Evolutionary conservation across 2,888 invertebrate genomes (phyloP), one percentile per base, ranked within the genome.

Genomic region (Cantharis rufa): DNA sequence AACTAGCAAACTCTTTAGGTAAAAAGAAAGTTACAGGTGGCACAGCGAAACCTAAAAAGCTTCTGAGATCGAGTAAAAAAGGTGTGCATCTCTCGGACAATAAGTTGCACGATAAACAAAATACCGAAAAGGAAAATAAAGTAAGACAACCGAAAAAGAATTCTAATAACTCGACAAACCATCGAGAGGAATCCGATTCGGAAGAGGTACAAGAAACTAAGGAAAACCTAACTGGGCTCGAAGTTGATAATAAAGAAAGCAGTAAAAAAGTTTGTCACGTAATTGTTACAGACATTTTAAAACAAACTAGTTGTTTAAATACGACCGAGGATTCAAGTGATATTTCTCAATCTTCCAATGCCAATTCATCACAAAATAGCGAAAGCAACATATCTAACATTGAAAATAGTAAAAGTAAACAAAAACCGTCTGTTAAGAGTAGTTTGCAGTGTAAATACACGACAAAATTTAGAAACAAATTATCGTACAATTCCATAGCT

Each of bases 251-350:
- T n/a, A 27, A 32, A 72, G 27, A 72, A 62, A 28, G 13, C 11
- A 10, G 15, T 3, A 15, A 21, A n/a, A 70, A 62, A 15, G 18
- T 21, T 16, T 70, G 70, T 48, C 70, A 70, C 7, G 70, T 70
- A 61, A 62, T 70, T 48, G 70, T 70, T 15, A 70, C 70, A 5
- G 70, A 70, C 18, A 70, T 70, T 18, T 69, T 69, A 69, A 69
- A 28, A 10, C 48, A 48, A 48, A n/a, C 48, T 9, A 7, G 13
- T 48, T 48, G 48, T 48, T 48, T 48, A 7, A 48, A 48, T 48
- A 48, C 48, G n/a, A 48, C 48, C 2, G 48, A 48, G n/a, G 48
- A 48, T 48, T 48, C n/a, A n/a, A 48, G 48, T 48, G 48, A 48
- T n/a, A 48, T 48, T 48, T 48, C 48, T 1, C 48, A 48, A 48